Conservation (phyloP, 2,113 vertebrate species). For the Hippocampus abdominalis region DNA sequence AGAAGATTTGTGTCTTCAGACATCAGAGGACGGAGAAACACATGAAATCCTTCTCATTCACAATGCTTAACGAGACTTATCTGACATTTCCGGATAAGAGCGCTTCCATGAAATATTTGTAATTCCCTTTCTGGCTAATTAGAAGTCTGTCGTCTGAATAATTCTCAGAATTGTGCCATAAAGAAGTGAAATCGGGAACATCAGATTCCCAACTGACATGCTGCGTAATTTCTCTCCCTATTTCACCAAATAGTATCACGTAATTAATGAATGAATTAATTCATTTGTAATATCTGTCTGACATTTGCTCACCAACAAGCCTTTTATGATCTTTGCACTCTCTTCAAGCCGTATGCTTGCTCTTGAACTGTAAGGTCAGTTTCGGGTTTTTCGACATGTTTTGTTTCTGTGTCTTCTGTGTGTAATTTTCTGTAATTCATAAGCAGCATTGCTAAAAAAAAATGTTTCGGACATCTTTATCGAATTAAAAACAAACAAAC, state of each 20-base stretch:
- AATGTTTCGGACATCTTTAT: slow-evolving; percentile 18
- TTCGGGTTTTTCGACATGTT: slow-evolving; percentile 22
- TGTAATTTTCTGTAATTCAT: slow-evolving; percentile 44
- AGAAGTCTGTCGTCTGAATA: slow-evolving; percentile 56
- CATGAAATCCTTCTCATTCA: slow-evolving; percentile 43
- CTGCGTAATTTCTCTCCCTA: slow-evolving; percentile 23
- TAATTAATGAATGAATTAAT: neutral
- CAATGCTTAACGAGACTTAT: slow-evolving; percentile 42
- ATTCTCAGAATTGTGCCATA: slow-evolving; percentile 57
- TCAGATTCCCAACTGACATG: slow-evolving; percentile 33
- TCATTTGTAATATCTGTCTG: slow-evolving; percentile 20
- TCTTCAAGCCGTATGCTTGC: slow-evolving; percentile 38
- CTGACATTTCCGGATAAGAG: slow-evolving; percentile 40
- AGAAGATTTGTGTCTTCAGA: slow-evolving; percentile 51
- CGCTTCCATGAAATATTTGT: slow-evolving; percentile 35
- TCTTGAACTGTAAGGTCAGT: slow-evolving; percentile 63
- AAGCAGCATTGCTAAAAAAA: slow-evolving; percentile 48
- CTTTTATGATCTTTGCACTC: slow-evolving; percentile 21
- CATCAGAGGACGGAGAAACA: slow-evolving; percentile 39
- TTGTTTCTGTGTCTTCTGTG: slow-evolving; percentile 39
- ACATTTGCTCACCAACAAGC: slow-evolving; percentile 23
- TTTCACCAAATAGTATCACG: slow-evolving; percentile 41
- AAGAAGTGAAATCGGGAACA: slow-evolving; percentile 33
- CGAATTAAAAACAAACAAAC: too few relatives aligned
- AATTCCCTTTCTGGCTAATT: slow-evolving; percentile 54